These are phyloP conservation scores for Eupithecia centaureata DNA, from an alignment of 2,888 invertebrate species.

Conservation along the genomic window DNA sequence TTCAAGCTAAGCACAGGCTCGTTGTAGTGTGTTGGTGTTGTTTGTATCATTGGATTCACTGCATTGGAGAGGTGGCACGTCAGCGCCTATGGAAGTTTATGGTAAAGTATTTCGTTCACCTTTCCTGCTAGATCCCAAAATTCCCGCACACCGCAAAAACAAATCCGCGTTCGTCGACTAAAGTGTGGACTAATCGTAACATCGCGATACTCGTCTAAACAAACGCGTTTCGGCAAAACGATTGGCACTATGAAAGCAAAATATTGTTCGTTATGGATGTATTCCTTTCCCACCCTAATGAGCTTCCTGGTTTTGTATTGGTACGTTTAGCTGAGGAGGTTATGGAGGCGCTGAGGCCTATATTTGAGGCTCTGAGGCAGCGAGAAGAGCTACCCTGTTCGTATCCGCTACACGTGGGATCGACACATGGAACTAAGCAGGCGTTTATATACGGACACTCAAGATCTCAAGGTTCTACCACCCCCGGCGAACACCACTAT, in stretches of 20 bases:
- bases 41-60: constrained; percentile 80
- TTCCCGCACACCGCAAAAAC: constrained; percentile 65
- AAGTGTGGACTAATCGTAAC: constrained; percentile 77
- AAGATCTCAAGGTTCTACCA: constrained; percentile 86
- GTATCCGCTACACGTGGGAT: constrained; percentile 94
- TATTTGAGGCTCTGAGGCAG: constrained; percentile 96
- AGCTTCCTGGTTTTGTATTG: constrained; percentile 79
- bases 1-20: constrained; percentile 80
- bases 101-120: constrained; percentile 80
- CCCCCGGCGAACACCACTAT: constrained; percentile 86
- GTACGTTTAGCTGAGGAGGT: constrained; percentile 93
- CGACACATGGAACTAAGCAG: constrained; percentile 85
- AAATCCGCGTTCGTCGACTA: constrained; percentile 65
- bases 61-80: constrained; percentile 83
- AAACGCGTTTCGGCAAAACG: constrained; percentile 70
- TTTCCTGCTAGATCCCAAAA: constrained; percentile 75
- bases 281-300: constrained; percentile 68
- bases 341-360: constrained; percentile 97
- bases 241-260: constrained; percentile 82
- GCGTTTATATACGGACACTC: constrained; percentile 85
- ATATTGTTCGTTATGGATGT: constrained; percentile 58
- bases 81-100: constrained; percentile 76
- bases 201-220: constrained; percentile 58
- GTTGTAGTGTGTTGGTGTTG: constrained; percentile 82
- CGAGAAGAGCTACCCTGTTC: constrained; percentile 96